Evolutionary conservation across 2,888 invertebrate species (phyloP), one percentile per base, ranked within the genome.

Genomic region (Protonemura montana): DNA sequence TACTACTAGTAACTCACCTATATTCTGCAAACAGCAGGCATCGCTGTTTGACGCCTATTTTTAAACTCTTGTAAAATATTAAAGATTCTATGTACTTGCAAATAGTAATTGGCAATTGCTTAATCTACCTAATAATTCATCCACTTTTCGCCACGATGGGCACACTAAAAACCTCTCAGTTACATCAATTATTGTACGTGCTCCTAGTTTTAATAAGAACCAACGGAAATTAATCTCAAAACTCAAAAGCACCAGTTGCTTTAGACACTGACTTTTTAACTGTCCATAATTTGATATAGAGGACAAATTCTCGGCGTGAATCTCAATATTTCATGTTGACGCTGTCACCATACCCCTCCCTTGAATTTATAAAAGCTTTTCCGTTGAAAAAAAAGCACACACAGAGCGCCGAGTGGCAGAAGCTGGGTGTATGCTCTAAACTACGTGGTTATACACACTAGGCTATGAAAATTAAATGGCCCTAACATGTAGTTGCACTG

Each of bases 381-480:
- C 59, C 59, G 59, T 59, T 59, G 59, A 59, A 59, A 59, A 59
- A 59, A 59, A 3, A 21, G 13, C 35, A 35, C 35, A 35, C 35
- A 35, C 35, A 35, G 10, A 35, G 35, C 1, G 59, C 59, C 78
- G 28, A 76, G 27, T 16, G 78, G 10, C 35, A 25, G 28, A 13
- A 25, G 28, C 78, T n/a, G 10, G 41, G 16, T 59, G 16, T 59
- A 59, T 27, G 78, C 78, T 78, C 21, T 13, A 78, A 78, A 78
- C 78, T 78, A 28, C 86, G 86, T 76, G 86, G 87, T 87, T 85
- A 85, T 27, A 26, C 87, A 88, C 88, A 85, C 87, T 59, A 28
- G 78, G 86, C 87, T 88, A 88, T 88, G 88, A 87, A 88, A 88
- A 88, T 87, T 88, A 88, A 88, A 88, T 87, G 88, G 86, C 85